phyloP scores from a whole-genome alignment of 2,797 vertebrate species.

The Malurus leucopterus region DNA sequence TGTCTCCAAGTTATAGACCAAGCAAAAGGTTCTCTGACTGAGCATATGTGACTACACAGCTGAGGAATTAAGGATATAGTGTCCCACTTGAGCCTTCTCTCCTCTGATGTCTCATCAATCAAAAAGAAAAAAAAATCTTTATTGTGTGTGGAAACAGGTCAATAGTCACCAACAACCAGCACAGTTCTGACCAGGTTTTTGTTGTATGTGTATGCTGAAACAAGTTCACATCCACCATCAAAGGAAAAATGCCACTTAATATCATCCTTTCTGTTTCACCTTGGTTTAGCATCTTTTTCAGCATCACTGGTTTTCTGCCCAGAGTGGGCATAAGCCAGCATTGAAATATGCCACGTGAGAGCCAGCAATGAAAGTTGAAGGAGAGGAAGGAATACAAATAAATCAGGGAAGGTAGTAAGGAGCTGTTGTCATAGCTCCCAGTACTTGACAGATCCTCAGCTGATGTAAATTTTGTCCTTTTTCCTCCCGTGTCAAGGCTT shows the following conservation, averaged over 20 bases:
- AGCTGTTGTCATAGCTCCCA: conserved; percentile 2
- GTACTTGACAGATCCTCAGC: background rate
- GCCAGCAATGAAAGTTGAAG: background rate
- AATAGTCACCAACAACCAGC: background rate
- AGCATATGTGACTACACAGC: background rate
- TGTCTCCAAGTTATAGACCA: background rate
- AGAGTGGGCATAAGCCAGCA: background rate
- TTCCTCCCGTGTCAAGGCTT: background rate
- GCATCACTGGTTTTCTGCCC: background rate
- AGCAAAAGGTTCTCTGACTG: background rate
- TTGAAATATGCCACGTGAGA: background rate
- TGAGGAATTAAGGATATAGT: background rate
- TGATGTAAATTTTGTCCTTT: background rate
- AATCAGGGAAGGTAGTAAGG: background rate
- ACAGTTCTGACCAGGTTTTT: background rate
- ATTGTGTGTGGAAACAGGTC: background rate
- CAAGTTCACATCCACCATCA: background rate
- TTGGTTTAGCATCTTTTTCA: background rate
- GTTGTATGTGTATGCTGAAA: background rate
- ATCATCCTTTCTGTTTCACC: background rate
- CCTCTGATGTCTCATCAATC: background rate
- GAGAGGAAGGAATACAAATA: background rate
- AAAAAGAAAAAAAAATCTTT: background rate
- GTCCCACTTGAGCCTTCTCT: background rate
- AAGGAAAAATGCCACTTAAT: background rate